A percentile compares a stretch with the other conserved stretches of the same genome.
Evolutionary conservation across 2,113 vertebrate species (phyloP).

Genomic region (Hyperopisus bebe): DNA sequence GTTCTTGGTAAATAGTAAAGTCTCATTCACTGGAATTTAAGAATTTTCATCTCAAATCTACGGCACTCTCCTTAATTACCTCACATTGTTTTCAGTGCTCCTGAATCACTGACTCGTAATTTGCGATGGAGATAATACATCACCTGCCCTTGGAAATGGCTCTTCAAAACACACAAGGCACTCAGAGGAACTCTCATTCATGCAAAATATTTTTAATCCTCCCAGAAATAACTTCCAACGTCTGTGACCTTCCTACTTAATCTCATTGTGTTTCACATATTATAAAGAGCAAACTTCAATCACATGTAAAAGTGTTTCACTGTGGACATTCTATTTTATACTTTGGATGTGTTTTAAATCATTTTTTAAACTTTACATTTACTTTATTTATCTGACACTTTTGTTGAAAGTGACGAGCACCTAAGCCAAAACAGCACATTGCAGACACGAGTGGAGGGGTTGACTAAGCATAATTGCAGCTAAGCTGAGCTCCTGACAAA

Average conservation of each 20-base stretch:
- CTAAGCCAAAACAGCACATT: not conserved
- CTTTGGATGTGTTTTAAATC: not conserved
- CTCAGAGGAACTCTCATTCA: not conserved
- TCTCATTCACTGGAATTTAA: not conserved
- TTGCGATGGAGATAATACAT: not conserved
- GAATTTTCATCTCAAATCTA: not conserved
- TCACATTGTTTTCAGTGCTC: not conserved
- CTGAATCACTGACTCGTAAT: not conserved
- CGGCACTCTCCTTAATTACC: not conserved
- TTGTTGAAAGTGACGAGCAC: not conserved
- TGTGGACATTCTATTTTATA: not conserved
- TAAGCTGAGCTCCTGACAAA: not conserved
- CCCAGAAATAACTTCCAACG: not conserved
- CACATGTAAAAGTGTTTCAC: not conserved
- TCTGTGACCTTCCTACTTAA: not conserved
- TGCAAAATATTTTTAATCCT: not conserved
- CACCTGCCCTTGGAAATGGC: not conserved
- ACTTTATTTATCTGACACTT: not conserved
- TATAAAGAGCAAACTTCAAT: not conserved
- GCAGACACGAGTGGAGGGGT: not conserved
- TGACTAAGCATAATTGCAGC: not conserved
- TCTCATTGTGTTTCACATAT: not conserved
- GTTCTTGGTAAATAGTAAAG: not conserved
- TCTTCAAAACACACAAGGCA: not conserved
- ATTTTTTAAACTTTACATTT: not conserved